These are phyloP conservation scores for Agrochola lychnidis DNA, from an alignment of 2,888 invertebrate species.

Conservation along the genomic window DNA sequence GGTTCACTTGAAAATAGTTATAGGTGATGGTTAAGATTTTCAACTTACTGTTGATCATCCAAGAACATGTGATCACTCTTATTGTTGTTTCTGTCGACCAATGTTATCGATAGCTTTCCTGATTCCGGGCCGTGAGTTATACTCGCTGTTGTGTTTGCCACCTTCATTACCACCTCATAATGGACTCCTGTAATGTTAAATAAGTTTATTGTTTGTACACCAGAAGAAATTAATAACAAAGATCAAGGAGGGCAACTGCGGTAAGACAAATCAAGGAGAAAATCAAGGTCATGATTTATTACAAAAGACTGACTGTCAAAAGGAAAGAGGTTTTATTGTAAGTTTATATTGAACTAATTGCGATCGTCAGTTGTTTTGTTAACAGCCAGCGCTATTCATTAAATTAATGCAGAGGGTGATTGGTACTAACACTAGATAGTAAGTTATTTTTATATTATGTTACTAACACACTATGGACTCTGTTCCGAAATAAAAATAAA, in stretches of 20 bases:
- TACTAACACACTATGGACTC: no score
- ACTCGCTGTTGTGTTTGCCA: constrained; percentile 94
- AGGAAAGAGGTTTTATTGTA: neutral
- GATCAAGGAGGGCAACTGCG: no score
- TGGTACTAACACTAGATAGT: no score
- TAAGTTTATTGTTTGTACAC: neutral
- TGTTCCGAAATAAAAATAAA: no score
- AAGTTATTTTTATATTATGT: no score
- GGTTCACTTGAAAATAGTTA: neutral
- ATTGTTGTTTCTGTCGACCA: constrained; percentile 91
- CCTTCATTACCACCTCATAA: constrained; percentile 93
- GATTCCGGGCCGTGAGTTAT: constrained; percentile 94
- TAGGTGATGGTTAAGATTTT: neutral
- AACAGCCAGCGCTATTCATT: neutral
- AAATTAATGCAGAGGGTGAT: no score
- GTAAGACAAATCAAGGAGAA: neutral
- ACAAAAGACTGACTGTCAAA: neutral
- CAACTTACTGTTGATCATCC: constrained; percentile 87
- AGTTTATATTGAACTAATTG: neutral
- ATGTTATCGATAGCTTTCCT: constrained; percentile 92
- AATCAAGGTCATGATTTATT: neutral
- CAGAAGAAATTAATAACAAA: neutral
- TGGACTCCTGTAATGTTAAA: constrained; percentile 92
- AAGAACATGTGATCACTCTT: constrained; percentile 91
- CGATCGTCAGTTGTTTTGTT: neutral